Percentiles rank a stretch among this genome's conserved stretches.
phyloP scores from a whole-genome alignment of 2,888 invertebrate genomes.

The Bhutanitis thaidina region DNA sequence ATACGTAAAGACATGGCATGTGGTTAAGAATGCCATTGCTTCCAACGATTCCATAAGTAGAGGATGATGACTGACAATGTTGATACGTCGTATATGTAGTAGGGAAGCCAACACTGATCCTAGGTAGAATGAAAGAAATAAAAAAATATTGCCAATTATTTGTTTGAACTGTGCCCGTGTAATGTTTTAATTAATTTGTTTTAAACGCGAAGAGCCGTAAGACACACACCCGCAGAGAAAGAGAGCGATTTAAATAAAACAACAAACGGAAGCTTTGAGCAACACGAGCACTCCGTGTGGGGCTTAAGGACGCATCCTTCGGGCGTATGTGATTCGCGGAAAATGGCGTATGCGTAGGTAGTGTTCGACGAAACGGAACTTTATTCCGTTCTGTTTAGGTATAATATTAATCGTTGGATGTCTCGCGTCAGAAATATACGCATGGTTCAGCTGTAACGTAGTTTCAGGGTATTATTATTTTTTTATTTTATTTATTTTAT shows the following conservation, averaged over 20 bases:
- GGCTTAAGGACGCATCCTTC: not conserved
- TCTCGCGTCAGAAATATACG: not conserved
- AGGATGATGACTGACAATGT: too few species aligned
- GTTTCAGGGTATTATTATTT: not conserved
- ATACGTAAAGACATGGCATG: too few species aligned
- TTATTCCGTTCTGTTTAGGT: not conserved
- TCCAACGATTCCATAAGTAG: too few species aligned
- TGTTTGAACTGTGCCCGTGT: too few species aligned
- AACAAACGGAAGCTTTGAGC: slow-evolving; percentile 6
- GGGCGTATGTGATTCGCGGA: not conserved
- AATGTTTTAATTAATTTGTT: too few species aligned
- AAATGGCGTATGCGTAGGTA: not conserved
- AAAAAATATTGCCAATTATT: too few species aligned
- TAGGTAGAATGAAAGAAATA: too few species aligned
- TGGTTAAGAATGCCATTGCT: too few species aligned
- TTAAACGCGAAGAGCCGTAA: too few species aligned
- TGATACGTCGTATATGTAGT: too few species aligned
- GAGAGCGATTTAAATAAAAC: not conserved
- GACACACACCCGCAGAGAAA: not conserved
- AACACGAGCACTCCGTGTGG: not conserved
- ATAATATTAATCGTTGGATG: not conserved
- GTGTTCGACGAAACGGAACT: not conserved
- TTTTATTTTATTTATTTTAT: too few species aligned
- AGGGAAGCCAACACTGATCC: too few species aligned
- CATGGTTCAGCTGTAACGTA: not conserved